phyloP scores from a whole-genome alignment of 2,113 vertebrate genomes.

The Percopsis transmontana region DNA sequence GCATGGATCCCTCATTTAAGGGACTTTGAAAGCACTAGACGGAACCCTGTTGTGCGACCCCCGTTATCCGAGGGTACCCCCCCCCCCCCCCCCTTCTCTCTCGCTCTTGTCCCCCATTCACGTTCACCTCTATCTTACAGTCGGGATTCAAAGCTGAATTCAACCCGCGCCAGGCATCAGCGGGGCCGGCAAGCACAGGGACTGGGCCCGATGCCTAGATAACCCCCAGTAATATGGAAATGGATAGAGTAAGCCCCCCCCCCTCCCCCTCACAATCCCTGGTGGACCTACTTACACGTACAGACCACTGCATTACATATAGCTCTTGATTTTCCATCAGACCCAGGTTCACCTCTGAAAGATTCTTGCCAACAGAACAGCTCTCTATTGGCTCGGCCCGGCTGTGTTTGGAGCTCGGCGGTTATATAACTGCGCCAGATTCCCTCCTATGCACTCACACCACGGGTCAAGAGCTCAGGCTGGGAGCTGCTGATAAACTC shows the following conservation, averaged over 20 bases:
- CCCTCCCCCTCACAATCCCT: slow-evolving; percentile 17
- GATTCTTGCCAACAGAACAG: slow-evolving; percentile 17
- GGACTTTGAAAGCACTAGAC: slow-evolving; percentile 72
- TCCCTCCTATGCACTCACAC: slow-evolving; percentile 8
- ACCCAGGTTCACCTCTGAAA: slow-evolving; percentile 36
- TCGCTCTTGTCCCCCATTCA: background rate
- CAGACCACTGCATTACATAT: slow-evolving; percentile 10
- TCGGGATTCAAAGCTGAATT: slow-evolving; percentile 54
- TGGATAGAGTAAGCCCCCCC: slow-evolving; percentile 43
- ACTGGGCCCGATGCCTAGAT: slow-evolving; percentile 66
- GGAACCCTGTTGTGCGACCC: slow-evolving; percentile 61
- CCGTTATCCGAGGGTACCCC: slow-evolving; percentile 1
- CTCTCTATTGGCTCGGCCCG: background rate
- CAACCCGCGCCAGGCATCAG: slow-evolving; percentile 62
- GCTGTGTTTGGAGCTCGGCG: slow-evolving; percentile 15
- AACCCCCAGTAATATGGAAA: slow-evolving; percentile 69
- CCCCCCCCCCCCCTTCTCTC: background rate
- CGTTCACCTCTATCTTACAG: slow-evolving; percentile 30
- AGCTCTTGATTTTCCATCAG: slow-evolving; percentile 36
- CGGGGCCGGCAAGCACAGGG: slow-evolving; percentile 53
- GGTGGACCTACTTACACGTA: slow-evolving; percentile 11
- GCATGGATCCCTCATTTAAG: slow-evolving; percentile 65
- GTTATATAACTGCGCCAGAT: slow-evolving; percentile 48
- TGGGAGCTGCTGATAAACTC: slow-evolving; percentile 29
- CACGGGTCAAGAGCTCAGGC: slow-evolving; percentile 43